Percentiles rank a stretch among this genome's conserved stretches.
Evolutionary conservation across 92 coral and sea anemone genomes (phyloP).

Genomic region (Heliopora coerulea): DNA sequence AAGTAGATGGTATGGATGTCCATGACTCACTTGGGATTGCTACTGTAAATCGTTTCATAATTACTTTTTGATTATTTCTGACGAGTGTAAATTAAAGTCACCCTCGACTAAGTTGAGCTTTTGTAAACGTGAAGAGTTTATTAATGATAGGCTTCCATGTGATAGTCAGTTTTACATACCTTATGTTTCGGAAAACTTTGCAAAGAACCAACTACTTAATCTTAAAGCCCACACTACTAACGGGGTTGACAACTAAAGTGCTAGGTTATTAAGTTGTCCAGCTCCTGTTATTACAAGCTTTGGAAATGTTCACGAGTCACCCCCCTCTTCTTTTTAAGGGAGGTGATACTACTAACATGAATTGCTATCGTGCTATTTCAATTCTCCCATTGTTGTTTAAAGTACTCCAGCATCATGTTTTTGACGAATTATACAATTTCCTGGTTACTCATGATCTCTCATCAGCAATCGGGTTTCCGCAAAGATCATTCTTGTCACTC

Average conservation of each 20-base stretch:
- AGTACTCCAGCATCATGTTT: conserved; percentile 37
- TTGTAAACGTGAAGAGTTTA: conserved; percentile 16
- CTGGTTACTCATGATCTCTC: not conserved
- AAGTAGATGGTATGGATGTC: conserved; percentile 18
- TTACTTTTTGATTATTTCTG: conserved; percentile 21
- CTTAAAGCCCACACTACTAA: conserved; percentile 19
- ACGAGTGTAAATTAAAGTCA: not conserved
- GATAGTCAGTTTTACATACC: conserved; percentile 28
- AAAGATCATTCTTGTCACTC: conserved; percentile 38
- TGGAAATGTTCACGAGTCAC: conserved; percentile 43
- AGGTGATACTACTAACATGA: conserved; percentile 35
- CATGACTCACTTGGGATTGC: conserved; percentile 32
- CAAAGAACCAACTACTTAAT: conserved; percentile 6
- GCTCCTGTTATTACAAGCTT: conserved; percentile 33
- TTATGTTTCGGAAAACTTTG: conserved; percentile 16
- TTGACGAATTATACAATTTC: conserved; percentile 32
- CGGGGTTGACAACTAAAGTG: conserved; percentile 34
- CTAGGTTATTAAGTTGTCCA: conserved; percentile 32
- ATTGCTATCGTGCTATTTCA: conserved; percentile 30
- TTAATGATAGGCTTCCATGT: conserved; percentile 2
- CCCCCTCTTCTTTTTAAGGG: conserved; percentile 21
- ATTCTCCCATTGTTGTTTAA: conserved; percentile 42
- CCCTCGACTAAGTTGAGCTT: conserved; percentile 3
- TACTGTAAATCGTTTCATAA: conserved; percentile 22
- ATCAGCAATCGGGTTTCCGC: conserved; percentile 34